phyloP scores from a whole-genome alignment of 2,797 vertebrate species.

The Gymnoscopelus braueri region DNA sequence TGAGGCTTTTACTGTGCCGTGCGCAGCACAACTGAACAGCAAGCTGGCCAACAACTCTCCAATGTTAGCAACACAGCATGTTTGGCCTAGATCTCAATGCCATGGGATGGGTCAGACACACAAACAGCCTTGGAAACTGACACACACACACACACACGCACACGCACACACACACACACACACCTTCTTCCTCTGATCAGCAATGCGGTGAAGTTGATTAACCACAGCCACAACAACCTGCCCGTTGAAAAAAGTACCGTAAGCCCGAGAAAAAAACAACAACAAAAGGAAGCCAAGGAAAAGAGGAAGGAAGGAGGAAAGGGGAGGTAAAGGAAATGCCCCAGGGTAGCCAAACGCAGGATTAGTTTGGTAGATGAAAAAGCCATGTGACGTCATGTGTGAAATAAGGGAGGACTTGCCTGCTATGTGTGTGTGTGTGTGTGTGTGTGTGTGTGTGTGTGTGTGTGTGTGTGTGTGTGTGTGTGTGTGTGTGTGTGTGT shows the following conservation, averaged over 20 bases:
- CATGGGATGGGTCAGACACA: conserved; percentile 18
- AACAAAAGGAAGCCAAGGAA: conserved; percentile 18
- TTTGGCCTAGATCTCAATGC: conserved; percentile 26
- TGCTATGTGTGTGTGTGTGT: not conserved
- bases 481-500: conserved; percentile 1
- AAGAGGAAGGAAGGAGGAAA: conserved; percentile 34
- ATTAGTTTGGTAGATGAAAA: conserved; percentile 25
- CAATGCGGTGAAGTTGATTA: conserved; percentile 3
- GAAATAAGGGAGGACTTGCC: not conserved
- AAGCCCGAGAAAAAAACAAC: not conserved
- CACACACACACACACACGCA: not conserved
- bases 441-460: conserved; percentile 7
- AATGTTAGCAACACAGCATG: not conserved
- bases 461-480: conserved; percentile 23
- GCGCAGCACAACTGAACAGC: not conserved
- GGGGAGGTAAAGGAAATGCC: conserved; percentile 10
- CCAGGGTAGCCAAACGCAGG: not conserved
- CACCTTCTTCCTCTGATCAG: not conserved
- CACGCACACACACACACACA: not conserved
- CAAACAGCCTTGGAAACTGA: conserved; percentile 4
- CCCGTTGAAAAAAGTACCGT: not conserved
- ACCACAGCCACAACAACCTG: not conserved
- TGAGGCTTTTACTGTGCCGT: too few species aligned
- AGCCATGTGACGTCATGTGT: not conserved
- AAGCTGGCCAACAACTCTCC: not conserved